Base-by-base conservation (phyloP, 2,888 invertebrate species). In the Megastigmus dorsalis region DNA sequence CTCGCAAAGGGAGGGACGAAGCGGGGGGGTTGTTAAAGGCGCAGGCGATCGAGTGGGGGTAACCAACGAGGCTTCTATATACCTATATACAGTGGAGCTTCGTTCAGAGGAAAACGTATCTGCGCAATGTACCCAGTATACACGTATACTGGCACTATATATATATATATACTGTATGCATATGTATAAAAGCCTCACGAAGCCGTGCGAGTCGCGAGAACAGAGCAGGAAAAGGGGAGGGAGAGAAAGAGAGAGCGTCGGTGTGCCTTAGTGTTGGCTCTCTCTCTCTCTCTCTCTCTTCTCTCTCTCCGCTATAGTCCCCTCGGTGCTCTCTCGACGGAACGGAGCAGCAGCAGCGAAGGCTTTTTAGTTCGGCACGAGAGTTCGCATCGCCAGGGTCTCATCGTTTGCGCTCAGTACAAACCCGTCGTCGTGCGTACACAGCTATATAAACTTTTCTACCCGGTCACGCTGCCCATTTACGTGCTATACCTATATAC, bases 351-450 rank as follows among this genome's bases (percentile, higher is more conserved):
- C 18, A 33, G 59, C 41, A 26, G 68, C 30, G 15, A 5, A 38
- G 15, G 73, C 63, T 66, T 50, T 68, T 66, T 59, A 74, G 74
- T 74, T 60, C 52, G 69, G 26, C 65, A 69, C 74, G 69, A 70
- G 69, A 74, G 74, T 66, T 50, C 59, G 65, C 33, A 20, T 50
- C 48, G 57, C 45, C 13, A 36, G 50, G 52, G 23, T 54, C 30
- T 36, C 20, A 9, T 20, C 20, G 33, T n/a, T n/a, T 23, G 18
- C 41, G 26, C 33, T 30, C n/a, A n/a, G n/a, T n/a, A n/a, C n/a
- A n/a, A n/a, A n/a, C n/a, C n/a, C n/a, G 2, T 57, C 28, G 20
- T 28, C 9, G 45, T n/a, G 4, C 4, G 33, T 20, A 18, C 28
- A 15, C 28, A n/a, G 28, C 28, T n/a, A n/a, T n/a, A n/a, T n/a